phyloP scores from a whole-genome alignment of 2,113 vertebrate species.

The Chloebia gouldiae region DNA sequence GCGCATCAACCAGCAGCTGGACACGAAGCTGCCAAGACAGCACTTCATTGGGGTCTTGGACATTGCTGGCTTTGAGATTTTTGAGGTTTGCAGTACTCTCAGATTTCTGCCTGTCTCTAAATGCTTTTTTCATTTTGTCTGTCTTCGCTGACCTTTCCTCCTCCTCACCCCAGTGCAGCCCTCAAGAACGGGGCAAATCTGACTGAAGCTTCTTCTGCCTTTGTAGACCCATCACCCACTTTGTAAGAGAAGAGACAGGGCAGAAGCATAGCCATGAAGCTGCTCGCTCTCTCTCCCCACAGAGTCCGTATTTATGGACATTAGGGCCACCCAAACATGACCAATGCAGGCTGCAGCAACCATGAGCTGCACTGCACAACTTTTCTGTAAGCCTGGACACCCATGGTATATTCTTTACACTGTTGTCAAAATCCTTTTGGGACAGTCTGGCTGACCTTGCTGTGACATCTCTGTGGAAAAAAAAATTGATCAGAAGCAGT shows the following conservation, averaged over 20 bases:
- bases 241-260: not conserved
- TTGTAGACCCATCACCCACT: not conserved
- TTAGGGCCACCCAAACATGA: not conserved
- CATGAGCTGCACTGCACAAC: not conserved
- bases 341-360: not conserved
- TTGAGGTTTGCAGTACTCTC: conserved; percentile 69
- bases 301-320: not conserved
- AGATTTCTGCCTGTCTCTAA: not conserved
- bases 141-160: not conserved
- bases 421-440: not conserved
- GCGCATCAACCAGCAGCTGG: conserved; percentile 77
- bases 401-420: not conserved
- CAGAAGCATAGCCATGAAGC: not conserved
- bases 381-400: not conserved
- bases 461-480: not conserved
- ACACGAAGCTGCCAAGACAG: conserved; percentile 74
- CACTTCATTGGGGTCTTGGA: conserved; percentile 79
- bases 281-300: not conserved
- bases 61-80: conserved; percentile 81
- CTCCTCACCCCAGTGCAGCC: not conserved
- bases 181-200: not conserved
- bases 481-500: not conserved
- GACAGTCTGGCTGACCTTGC: not conserved
- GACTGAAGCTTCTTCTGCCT: not conserved
- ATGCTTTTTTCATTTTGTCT: not conserved